Evolutionary conservation across 2,113 vertebrate species (phyloP), one percentile per base, ranked within the genome.

Genomic region (Apistogramma diplotaenia): DNA sequence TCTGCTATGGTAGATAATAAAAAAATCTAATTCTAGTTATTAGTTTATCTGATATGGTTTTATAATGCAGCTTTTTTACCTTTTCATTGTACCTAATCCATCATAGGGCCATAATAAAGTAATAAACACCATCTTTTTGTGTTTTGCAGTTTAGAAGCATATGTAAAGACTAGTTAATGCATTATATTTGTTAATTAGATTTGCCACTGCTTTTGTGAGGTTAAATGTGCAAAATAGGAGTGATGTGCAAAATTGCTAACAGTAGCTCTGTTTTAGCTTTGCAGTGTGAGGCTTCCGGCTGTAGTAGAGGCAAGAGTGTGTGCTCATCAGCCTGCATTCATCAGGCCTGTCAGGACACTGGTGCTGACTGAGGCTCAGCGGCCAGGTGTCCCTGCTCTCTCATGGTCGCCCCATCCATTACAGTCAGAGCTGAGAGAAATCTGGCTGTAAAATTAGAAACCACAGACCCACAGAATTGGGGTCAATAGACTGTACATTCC

Each of bases 361-460:
- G 55, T 90, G 91, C 89, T 89, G 87, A 91, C 87, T 19, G 79
- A 79, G 89, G 81, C 92, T 74, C 78, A 1, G 79, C 6, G n/a
- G 56, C 88, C 85, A 91, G 92, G 88, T 90, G 91, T 88, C 88
- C 76, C 85, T 43, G 86, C 80, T 87, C 80, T 87, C 85, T 74
- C 83, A 15, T 0, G 53, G 84, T 55, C 58, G n/a, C 10, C 74
- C 55, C 85, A 90, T 92, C 88, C 85, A 74, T 91, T 86, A 88
- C 5, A 27, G 74, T 76, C 81, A 8, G 58, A 33, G 85, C 80
- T 33, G 62, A 84, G 82, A 88, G 76, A 85, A 89, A 89, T 31
- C 80, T 65, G 79, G 61, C 84, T 15, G 35, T 85, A 89, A 89
- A 90, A 85, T 82, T 87, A 85, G 75, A 87, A 90, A 74, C 43